Evolutionary conservation across 2,797 vertebrate species (phyloP).

Genomic region (Picus viridis): DNA sequence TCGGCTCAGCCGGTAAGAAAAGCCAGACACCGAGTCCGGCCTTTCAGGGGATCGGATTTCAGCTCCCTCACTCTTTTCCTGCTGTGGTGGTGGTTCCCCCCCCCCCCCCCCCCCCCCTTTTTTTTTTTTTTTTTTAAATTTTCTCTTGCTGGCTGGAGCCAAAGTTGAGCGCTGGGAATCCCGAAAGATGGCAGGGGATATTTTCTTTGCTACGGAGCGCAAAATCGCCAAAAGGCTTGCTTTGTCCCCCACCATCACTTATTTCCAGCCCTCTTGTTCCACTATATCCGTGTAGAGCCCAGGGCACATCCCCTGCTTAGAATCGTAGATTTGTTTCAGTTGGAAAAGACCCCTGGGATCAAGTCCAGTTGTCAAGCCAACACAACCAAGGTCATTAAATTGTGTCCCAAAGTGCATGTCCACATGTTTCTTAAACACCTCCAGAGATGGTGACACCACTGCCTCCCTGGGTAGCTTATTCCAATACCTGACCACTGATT

Average conservation of each 20-base stretch:
- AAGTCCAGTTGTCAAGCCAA: too few relatives aligned
- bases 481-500: too few relatives aligned
- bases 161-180: neutral
- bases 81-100: neutral
- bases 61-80: conserved; percentile 50
- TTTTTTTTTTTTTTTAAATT: neutral
- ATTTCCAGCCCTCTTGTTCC: neutral
- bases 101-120: too few relatives aligned
- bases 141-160: conserved; percentile 43
- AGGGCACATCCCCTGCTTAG: neutral
- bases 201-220: neutral
- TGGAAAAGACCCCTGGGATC: too few relatives aligned
- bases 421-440: too few relatives aligned
- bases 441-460: too few relatives aligned
- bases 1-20: conserved; percentile 59
- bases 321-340: too few relatives aligned
- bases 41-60: conserved; percentile 69
- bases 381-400: too few relatives aligned
- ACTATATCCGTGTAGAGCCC: neutral
- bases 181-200: conserved; percentile 47
- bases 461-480: too few relatives aligned
- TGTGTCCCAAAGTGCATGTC: too few relatives aligned
- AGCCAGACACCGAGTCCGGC: conserved; percentile 35
- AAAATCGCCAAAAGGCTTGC: neutral
- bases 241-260: neutral